Evolutionary conservation across 2,888 invertebrate species (phyloP).

Genomic region (Frankliniella fusca): DNA sequence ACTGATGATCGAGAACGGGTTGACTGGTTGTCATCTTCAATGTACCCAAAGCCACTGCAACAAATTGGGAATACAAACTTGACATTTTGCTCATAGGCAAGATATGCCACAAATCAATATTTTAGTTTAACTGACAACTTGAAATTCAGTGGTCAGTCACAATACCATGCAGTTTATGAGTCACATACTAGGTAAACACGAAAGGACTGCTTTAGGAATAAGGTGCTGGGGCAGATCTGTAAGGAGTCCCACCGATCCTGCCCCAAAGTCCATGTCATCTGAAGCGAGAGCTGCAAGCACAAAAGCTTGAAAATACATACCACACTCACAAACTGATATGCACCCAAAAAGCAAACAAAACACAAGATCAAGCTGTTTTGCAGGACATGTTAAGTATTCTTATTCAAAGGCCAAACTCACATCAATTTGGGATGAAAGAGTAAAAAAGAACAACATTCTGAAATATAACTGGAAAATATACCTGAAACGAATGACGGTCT

Average conservation of each 20-base stretch:
- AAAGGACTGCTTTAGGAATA: neutral
- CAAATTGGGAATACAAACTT: neutral
- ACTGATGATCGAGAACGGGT: neutral
- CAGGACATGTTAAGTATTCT: neutral
- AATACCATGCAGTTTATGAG: neutral
- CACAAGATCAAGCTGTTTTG: neutral
- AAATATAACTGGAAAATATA: conserved; percentile 27
- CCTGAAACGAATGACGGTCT: conserved; percentile 50
- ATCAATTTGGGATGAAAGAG: neutral
- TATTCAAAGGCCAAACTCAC: neutral
- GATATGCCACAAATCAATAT: neutral
- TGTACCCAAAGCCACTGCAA: conserved; percentile 10
- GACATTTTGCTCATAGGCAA: neutral
- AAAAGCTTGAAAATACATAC: neutral
- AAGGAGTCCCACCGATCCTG: conserved; percentile 4
- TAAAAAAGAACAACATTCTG: neutral
- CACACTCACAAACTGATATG: neutral
- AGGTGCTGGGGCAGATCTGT: conserved; percentile 17
- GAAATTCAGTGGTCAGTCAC: neutral
- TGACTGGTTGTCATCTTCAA: neutral
- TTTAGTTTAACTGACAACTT: neutral
- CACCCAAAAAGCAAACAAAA: neutral
- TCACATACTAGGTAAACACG: neutral
- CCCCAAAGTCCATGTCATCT: conserved; percentile 13
- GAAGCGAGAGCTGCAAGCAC: conserved; percentile 19